Percentiles rank a stretch among this genome's conserved stretches.
Conservation (phyloP, 2,888 invertebrate species). For the Entomobrya multifasciata region DNA sequence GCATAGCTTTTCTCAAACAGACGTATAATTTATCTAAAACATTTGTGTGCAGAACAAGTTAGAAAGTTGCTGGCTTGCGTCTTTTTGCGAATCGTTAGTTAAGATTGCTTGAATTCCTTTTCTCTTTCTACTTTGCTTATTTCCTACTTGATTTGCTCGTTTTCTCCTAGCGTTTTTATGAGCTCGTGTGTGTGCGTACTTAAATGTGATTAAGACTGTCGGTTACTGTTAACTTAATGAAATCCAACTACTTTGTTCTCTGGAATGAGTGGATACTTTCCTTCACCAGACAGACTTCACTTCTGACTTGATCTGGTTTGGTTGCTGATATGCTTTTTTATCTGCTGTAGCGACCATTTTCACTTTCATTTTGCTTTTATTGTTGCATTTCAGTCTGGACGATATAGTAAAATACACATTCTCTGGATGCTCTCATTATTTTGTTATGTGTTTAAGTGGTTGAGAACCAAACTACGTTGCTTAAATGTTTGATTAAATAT, state of each 20-base stretch:
- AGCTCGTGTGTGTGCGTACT: slow-evolving; percentile 44
- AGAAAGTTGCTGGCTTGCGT: not conserved
- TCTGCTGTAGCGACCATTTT: not conserved
- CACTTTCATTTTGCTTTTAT: not conserved
- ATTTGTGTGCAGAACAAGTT: not conserved
- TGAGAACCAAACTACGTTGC: too few relatives aligned
- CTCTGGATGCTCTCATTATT: too few relatives aligned
- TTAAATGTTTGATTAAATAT: too few relatives aligned
- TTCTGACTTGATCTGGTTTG: too few relatives aligned
- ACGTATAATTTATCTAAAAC: not conserved
- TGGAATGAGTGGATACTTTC: slow-evolving; percentile 46
- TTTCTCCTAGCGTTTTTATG: too few relatives aligned
- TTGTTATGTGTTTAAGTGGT: too few relatives aligned
- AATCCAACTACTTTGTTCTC: slow-evolving; percentile 51
- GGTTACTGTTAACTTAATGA: slow-evolving; percentile 69
- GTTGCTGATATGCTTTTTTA: too few relatives aligned
- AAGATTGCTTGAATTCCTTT: slow-evolving; percentile 59
- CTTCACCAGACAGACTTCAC: too few relatives aligned
- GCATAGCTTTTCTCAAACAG: not conserved
- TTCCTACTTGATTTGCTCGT: too few relatives aligned
- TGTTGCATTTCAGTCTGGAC: too few relatives aligned
- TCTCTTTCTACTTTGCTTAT: slow-evolving; percentile 8
- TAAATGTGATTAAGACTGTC: slow-evolving; percentile 69
- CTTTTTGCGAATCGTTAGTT: slow-evolving; percentile 33
- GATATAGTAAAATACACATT: too few relatives aligned